Evolutionary conservation across 2,113 vertebrate species (phyloP).

Genomic region (Spermophilus dauricus): DNA sequence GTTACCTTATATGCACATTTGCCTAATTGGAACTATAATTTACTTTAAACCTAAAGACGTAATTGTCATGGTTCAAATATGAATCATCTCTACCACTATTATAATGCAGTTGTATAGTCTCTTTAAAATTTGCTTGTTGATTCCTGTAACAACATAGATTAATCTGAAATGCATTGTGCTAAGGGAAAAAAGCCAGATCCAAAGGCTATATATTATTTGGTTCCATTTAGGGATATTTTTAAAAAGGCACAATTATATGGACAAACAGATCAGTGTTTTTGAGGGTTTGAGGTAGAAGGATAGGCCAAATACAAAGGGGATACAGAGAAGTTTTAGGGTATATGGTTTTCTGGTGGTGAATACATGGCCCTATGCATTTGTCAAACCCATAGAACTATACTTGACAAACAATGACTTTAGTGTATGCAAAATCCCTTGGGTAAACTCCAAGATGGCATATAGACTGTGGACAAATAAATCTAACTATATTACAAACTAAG

Average conservation of each 20-base stretch:
- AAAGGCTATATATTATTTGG: no score
- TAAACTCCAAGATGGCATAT: neutral
- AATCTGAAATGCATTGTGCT: neutral
- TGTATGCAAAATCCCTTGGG: neutral
- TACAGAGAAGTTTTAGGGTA: neutral
- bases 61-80: conserved; percentile 18
- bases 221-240: neutral
- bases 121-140: neutral
- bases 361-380: neutral
- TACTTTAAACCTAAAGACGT: conserved; percentile 47
- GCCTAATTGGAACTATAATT: neutral
- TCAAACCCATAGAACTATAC: neutral
- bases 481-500: conserved; percentile 24
- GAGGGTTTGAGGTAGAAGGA: neutral
- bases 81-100: neutral
- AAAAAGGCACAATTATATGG: conserved; percentile 24
- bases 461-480: neutral
- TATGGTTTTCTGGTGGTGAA: neutral
- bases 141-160: conserved; percentile 13
- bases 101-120: neutral
- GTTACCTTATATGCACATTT: conserved; percentile 10
- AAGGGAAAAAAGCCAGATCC: no score
- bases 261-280: neutral
- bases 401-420: conserved; percentile 21
- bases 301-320: neutral